Evolutionary conservation across 2,797 vertebrate genomes (phyloP).

Genomic region (Microctenopoma lineatum): DNA sequence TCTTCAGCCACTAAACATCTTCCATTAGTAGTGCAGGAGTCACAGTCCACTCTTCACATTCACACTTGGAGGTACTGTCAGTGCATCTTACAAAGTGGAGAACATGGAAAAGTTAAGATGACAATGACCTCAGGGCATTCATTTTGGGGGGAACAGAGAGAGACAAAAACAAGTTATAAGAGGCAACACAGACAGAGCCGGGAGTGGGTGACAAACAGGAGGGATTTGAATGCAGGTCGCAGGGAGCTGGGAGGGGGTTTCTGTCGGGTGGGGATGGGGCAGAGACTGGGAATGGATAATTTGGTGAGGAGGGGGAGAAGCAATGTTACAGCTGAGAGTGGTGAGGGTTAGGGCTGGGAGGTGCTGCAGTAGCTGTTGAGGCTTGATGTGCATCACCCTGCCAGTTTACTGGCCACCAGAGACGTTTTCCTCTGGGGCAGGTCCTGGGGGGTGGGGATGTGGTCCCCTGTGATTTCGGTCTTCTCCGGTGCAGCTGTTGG

Average conservation of each 20-base stretch:
- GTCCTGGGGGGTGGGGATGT: constrained; percentile 99
- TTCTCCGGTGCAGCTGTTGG: constrained; percentile 94
- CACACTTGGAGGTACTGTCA: constrained; percentile 75
- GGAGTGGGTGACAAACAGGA: constrained; percentile 26
- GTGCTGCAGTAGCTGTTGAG: constrained; percentile 31
- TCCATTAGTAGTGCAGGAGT: constrained; percentile 77
- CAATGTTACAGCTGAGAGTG: constrained; percentile 74
- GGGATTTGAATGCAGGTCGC: constrained; percentile 77
- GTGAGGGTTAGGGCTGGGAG: constrained; percentile 47
- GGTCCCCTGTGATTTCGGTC: constrained; percentile 96
- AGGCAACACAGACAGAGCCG: constrained; percentile 13
- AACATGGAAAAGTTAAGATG: constrained; percentile 56
- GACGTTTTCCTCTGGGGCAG: constrained; percentile 98
- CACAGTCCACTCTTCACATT: constrained; percentile 81
- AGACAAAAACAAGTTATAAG: constrained; percentile 71
- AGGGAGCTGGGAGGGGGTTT: constrained; percentile 87
- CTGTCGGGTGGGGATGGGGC: constrained; percentile 85
- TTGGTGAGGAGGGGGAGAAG: constrained; percentile 35
- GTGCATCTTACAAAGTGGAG: constrained; percentile 85
- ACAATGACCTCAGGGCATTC: constrained; percentile 56
- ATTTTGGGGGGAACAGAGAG: constrained; percentile 68
- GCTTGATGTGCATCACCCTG: constrained; percentile 87
- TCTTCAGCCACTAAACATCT: constrained; percentile 32
- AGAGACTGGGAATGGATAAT: constrained; percentile 31
- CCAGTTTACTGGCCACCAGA: constrained; percentile 97